phyloP scores from a whole-genome alignment of 2,888 invertebrate species.

The Drosophila dives region DNA sequence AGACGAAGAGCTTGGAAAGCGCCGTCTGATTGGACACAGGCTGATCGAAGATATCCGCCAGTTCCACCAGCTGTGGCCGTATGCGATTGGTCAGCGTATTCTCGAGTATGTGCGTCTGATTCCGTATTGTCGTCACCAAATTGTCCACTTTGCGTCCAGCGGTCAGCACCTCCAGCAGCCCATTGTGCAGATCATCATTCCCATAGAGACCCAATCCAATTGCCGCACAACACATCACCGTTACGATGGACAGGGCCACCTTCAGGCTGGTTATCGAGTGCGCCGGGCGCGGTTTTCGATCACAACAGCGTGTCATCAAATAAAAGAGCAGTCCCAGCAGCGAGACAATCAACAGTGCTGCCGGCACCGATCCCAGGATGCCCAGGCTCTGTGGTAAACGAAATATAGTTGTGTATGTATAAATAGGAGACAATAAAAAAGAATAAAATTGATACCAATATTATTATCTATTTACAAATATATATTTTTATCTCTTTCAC shows the following conservation, averaged over 20 bases:
- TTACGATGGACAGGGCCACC: conserved; percentile 91
- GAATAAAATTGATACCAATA: neutral
- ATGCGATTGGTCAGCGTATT: conserved; percentile 90
- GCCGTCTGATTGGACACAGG: conserved; percentile 92
- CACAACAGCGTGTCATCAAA: conserved; percentile 97
- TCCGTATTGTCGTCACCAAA: conserved; percentile 91
- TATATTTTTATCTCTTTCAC: no score
- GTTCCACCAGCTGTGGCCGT: conserved; percentile 89
- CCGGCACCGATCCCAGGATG: conserved; percentile 96
- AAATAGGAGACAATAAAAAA: neutral
- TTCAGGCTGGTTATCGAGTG: conserved; percentile 95
- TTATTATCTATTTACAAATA: no score
- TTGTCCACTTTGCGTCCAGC: conserved; percentile 93
- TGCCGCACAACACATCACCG: conserved; percentile 95
- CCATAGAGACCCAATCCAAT: conserved; percentile 96
- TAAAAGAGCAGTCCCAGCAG: conserved; percentile 95
- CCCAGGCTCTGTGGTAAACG: conserved; percentile 91
- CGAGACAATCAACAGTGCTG: conserved; percentile 95
- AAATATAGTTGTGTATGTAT: neutral
- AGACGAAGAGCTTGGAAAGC: conserved; percentile 89
- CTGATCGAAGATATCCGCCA: conserved; percentile 91
- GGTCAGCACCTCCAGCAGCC: conserved; percentile 91
- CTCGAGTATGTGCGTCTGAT: conserved; percentile 92
- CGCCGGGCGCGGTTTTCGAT: conserved; percentile 95
- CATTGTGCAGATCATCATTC: conserved; percentile 97